phyloP scores from a whole-genome alignment of 1,140 invertebrate species.

The Philaenus spumarius region DNA sequence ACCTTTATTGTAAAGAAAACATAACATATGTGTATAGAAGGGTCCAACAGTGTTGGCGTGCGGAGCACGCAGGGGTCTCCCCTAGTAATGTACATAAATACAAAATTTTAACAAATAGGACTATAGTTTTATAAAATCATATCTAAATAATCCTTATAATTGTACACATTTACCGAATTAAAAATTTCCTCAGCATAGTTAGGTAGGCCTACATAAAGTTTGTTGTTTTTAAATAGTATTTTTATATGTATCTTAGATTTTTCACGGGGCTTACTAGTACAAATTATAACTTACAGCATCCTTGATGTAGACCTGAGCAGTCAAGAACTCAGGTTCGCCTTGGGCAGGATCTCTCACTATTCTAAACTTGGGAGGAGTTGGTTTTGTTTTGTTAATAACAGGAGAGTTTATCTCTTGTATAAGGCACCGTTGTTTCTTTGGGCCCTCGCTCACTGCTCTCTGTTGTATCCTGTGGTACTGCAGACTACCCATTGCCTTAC shows the following conservation, averaged over 20 bases:
- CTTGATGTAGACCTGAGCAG: constrained; percentile 7
- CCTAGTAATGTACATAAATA: too few species aligned
- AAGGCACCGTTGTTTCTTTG: constrained; percentile 19
- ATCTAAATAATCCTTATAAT: too few species aligned
- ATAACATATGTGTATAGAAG: too few species aligned
- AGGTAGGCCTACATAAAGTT: too few species aligned
- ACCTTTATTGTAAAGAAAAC: too few species aligned
- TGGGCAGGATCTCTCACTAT: background rate
- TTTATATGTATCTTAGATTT: background rate
- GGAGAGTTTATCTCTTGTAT: constrained; percentile 4
- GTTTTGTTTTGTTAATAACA: background rate
- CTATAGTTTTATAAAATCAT: too few species aligned
- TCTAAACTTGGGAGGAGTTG: background rate
- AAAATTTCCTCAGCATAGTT: too few species aligned
- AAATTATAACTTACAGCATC: constrained; percentile 12
- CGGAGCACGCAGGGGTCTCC: too few species aligned
- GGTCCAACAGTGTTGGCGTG: too few species aligned
- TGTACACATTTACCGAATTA: too few species aligned
- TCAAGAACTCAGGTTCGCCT: background rate
- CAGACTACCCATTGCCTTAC: constrained; percentile 59
- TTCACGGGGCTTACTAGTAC: background rate
- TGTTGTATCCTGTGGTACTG: constrained; percentile 65
- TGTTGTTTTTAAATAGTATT: too few species aligned
- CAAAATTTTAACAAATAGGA: too few species aligned
- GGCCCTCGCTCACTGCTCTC: constrained; percentile 47